Evolutionary conservation across 2,888 invertebrate species (phyloP).

Genomic region (Eristalis intricaria): DNA sequence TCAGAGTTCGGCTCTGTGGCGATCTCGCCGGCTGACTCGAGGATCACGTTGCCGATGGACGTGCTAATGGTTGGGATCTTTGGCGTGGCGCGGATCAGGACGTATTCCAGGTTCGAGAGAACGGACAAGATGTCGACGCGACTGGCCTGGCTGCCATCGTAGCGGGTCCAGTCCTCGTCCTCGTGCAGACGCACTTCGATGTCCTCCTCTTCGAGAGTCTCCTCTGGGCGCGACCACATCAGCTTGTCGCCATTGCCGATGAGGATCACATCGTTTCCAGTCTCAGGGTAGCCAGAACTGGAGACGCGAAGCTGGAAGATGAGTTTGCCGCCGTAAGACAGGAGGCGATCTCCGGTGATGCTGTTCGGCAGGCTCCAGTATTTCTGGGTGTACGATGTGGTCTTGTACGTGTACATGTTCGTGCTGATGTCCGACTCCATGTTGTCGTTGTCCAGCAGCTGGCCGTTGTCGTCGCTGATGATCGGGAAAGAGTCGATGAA

Average conservation of each 20-base stretch:
- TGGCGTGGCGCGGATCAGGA: constrained; percentile 91
- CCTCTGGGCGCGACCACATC: constrained; percentile 84
- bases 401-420: constrained; percentile 85
- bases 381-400: constrained; percentile 82
- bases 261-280: constrained; percentile 91
- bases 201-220: constrained; percentile 73
- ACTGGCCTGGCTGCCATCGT: constrained; percentile 84
- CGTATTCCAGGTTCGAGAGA: constrained; percentile 90
- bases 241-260: constrained; percentile 89
- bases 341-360: constrained; percentile 88
- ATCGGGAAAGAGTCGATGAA: constrained; percentile 84
- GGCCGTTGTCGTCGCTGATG: constrained; percentile 83
- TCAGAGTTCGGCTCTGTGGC: constrained; percentile 83
- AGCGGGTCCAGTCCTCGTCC: constrained; percentile 86
- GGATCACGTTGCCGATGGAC: constrained; percentile 89
- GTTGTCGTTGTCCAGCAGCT: constrained; percentile 74
- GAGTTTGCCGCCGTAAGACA: constrained; percentile 93
- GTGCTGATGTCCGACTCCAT: constrained; percentile 82
- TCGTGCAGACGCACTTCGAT: constrained; percentile 86
- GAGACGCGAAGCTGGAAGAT: constrained; percentile 88
- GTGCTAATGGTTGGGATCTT: constrained; percentile 82
- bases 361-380: constrained; percentile 90
- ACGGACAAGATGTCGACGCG: constrained; percentile 93
- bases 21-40: constrained; percentile 87
- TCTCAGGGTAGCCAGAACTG: constrained; percentile 82